Evolutionary conservation across 53 echinoderm and acorn worm species (phyloP).

Genomic region (Echinarachnius parma): DNA sequence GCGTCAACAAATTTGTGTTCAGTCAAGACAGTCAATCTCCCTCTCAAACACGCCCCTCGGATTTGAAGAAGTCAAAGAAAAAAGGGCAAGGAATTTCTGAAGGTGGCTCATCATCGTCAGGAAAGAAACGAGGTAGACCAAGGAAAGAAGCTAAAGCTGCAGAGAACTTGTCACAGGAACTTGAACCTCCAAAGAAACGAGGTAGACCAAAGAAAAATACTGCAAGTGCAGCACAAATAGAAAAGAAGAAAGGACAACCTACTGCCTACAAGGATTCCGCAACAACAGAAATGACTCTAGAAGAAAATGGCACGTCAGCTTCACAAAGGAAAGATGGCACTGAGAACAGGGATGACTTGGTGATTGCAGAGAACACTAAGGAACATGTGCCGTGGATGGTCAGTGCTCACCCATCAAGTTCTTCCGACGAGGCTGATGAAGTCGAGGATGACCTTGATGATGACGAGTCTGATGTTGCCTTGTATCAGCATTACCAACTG

Average conservation of each 20-base stretch:
- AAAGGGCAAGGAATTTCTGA: too few relatives aligned
- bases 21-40: constrained; percentile 6
- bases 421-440: constrained; percentile 7
- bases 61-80: too few relatives aligned
- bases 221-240: neutral
- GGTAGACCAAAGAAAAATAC: neutral
- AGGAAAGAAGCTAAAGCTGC: too few relatives aligned
- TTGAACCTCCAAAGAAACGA: neutral
- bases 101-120: too few relatives aligned
- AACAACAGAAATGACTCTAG: neutral
- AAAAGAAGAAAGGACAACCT: neutral
- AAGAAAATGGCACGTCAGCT: neutral
- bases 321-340: neutral
- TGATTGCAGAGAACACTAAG: neutral
- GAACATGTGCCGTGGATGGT: constrained; percentile 30
- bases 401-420: constrained; percentile 2
- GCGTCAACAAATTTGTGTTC: neutral
- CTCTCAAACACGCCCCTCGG: neutral
- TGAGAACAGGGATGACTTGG: neutral
- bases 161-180: neutral
- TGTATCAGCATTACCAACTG: constrained; percentile 1
- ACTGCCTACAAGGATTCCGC: neutral
- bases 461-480: neutral
- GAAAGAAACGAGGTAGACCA: too few relatives aligned
- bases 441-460: neutral